These are phyloP conservation scores for Rousettus madagascariensis DNA, from an alignment of 2,797 vertebrate genomes.

Conservation along the genomic window DNA sequence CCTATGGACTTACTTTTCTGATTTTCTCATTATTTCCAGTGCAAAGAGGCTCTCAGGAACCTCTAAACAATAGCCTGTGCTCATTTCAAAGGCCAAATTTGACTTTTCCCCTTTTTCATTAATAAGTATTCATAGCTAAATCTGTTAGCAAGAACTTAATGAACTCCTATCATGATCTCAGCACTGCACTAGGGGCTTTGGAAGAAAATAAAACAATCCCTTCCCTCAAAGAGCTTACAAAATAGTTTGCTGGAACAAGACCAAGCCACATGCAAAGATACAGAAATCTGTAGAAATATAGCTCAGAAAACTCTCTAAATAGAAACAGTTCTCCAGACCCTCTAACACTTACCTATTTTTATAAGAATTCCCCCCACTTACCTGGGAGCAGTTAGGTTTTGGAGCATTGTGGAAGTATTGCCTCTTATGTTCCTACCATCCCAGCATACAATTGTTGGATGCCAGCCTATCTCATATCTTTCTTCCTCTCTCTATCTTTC, in stretches of 20 bases:
- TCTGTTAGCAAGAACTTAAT: constrained; percentile 19
- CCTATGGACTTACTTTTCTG: background rate
- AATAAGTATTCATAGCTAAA: constrained; percentile 42
- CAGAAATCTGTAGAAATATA: background rate
- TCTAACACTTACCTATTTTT: background rate
- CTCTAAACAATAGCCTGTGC: background rate
- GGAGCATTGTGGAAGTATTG: background rate
- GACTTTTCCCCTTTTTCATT: background rate
- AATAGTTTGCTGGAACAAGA: constrained; percentile 21
- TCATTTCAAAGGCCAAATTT: constrained; percentile 42
- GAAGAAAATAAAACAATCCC: constrained; percentile 35
- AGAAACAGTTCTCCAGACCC: background rate
- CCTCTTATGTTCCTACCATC: background rate
- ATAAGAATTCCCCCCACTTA: background rate
- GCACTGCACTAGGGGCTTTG: background rate
- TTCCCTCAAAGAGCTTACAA: background rate
- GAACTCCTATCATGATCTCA: constrained; percentile 37
- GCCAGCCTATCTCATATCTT: background rate
- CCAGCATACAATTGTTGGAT: background rate
- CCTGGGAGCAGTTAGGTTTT: background rate
- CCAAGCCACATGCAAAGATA: constrained; percentile 12
- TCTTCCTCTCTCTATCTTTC: constrained; percentile 18
- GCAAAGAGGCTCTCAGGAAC: background rate
- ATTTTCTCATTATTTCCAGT: constrained; percentile 5
- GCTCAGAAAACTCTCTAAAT: background rate